phyloP scores from a whole-genome alignment of 1,140 invertebrate genomes.

The Drosophila nikananu region DNA sequence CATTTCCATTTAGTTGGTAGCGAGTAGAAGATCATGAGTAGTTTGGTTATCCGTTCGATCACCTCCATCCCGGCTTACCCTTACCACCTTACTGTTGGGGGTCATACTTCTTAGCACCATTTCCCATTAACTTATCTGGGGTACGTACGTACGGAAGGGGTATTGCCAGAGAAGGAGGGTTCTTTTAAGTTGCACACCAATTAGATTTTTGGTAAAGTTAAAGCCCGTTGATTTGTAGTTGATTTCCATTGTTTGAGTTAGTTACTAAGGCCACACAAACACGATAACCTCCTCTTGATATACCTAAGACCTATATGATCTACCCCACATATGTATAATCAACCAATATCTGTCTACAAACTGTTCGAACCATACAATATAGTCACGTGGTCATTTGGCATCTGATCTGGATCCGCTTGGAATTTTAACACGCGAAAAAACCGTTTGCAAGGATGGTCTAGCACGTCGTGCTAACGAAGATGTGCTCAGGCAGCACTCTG shows the following conservation, averaged over 20 bases:
- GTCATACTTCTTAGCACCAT: conserved; percentile 27
- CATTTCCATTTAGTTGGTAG: conserved; percentile 28
- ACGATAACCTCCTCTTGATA: conserved; percentile 31
- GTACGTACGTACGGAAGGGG: background rate
- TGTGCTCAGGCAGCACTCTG: conserved; percentile 85
- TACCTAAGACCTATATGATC: conserved; percentile 35
- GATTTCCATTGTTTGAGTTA: conserved; percentile 36
- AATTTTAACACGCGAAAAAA: conserved; percentile 87
- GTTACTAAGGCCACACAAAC: conserved; percentile 18
- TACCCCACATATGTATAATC: conserved; percentile 49
- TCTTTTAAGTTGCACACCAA: conserved; percentile 29
- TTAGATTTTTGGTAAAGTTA: conserved; percentile 25
- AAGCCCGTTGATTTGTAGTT: conserved; percentile 33
- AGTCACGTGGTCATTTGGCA: conserved; percentile 98
- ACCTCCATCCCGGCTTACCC: conserved; percentile 18
- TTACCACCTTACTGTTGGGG: conserved; percentile 2
- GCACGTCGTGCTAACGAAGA: conserved; percentile 86
- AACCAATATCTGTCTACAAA: conserved; percentile 56
- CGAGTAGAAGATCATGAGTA: conserved; percentile 26
- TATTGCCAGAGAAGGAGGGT: conserved; percentile 4
- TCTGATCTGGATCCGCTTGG: conserved; percentile 97
- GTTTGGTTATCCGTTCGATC: conserved; percentile 35
- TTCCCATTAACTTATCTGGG: conserved; percentile 8
- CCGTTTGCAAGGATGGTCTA: conserved; percentile 86
- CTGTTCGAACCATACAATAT: conserved; percentile 65